Evolutionary conservation across 2,113 vertebrate genomes (phyloP).

Genomic region (Chionomys nivalis): DNA sequence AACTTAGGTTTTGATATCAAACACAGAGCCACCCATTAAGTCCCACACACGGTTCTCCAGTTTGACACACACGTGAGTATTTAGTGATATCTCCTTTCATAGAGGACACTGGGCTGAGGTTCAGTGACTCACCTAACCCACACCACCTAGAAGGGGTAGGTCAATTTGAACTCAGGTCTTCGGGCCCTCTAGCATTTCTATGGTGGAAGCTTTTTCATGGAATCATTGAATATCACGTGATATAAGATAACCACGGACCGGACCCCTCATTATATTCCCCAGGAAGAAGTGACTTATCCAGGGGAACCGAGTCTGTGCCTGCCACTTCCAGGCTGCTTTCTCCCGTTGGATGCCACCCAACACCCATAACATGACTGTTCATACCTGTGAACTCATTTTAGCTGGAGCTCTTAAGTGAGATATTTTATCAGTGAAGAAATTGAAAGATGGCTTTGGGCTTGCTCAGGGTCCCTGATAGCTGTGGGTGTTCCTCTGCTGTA

Average conservation of each 20-base stretch:
- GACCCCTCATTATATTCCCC: neutral
- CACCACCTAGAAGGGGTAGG: neutral
- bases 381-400: neutral
- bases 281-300: neutral
- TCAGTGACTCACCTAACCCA: neutral
- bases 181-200: too few species aligned
- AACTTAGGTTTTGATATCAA: neutral
- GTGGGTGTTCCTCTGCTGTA: neutral
- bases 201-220: neutral
- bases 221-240: too few species aligned
- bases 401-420: neutral
- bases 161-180: neutral
- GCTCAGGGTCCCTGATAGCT: neutral
- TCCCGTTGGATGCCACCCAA: neutral
- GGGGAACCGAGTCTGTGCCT: neutral
- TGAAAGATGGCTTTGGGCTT: neutral
- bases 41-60: neutral
- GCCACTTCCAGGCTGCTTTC: neutral
- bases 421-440: neutral
- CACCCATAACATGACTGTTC: neutral
- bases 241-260: too few species aligned
- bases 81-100: neutral
- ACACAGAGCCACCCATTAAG: neutral
- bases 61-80: neutral
- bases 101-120: neutral